Conservation (phyloP, 2,113 vertebrate species). For the Vidua chalybeata region DNA sequence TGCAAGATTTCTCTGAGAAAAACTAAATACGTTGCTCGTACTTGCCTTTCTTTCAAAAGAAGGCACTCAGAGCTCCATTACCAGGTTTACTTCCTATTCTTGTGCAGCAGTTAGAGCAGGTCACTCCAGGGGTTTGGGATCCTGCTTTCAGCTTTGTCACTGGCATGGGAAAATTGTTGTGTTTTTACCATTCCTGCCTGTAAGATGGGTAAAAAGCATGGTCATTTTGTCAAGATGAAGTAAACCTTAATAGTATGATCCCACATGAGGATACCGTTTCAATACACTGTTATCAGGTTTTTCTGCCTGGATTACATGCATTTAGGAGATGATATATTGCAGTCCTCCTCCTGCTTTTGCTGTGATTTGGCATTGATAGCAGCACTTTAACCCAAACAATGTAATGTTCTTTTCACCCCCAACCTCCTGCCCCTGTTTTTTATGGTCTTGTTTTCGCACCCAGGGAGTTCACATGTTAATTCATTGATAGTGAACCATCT, state of each 20-base stretch:
- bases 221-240: not conserved
- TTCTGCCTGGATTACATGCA: not conserved
- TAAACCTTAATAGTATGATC: not conserved
- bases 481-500: constrained; percentile 30
- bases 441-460: constrained; percentile 30
- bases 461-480: constrained; percentile 16
- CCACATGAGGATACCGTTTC: not conserved
- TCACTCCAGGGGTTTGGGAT: not conserved
- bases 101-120: not conserved
- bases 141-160: not conserved
- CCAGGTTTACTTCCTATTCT: not conserved
- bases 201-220: not conserved
- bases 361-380: constrained; percentile 26
- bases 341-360: not conserved
- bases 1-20: not conserved
- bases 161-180: not conserved
- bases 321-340: not conserved
- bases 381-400: constrained; percentile 25
- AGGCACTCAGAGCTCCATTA: not conserved
- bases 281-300: not conserved
- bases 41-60: not conserved
- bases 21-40: not conserved
- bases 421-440: not conserved
- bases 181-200: not conserved
- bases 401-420: not conserved